Evolutionary conservation across 1,140 invertebrate genomes (phyloP).

Genomic region (Ceratitis capitata): DNA sequence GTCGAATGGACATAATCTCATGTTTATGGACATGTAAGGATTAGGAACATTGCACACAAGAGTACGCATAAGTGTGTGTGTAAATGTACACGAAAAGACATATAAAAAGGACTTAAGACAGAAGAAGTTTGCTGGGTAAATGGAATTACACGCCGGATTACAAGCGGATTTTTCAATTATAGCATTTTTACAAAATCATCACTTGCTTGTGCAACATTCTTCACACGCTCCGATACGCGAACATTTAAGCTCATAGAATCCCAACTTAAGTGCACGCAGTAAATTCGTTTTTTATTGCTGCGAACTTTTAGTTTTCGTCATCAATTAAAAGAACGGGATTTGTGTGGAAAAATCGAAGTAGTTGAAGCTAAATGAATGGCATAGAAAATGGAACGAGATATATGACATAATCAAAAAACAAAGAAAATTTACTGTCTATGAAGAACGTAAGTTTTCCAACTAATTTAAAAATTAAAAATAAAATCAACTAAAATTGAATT

Average conservation of each 20-base stretch:
- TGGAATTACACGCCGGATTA: slow-evolving; percentile 19
- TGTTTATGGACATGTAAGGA: slow-evolving; percentile 28
- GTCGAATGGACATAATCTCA: slow-evolving; percentile 32
- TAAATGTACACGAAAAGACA: neutral
- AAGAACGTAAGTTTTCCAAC: too few relatives aligned
- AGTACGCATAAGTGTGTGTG: neutral
- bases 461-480: too few relatives aligned
- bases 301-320: slow-evolving; percentile 6
- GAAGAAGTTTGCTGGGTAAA: slow-evolving; percentile 15
- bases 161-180: slow-evolving; percentile 38
- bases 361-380: neutral
- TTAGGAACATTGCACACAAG: neutral
- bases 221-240: neutral
- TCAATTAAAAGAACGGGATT: slow-evolving; percentile 14
- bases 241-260: neutral
- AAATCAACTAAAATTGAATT: too few relatives aligned
- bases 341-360: neutral
- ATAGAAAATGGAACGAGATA: neutral
- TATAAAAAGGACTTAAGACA: neutral
- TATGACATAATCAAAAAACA: too few relatives aligned
- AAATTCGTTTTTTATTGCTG: neutral
- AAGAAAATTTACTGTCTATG: too few relatives aligned
- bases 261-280: neutral
- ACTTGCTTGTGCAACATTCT: neutral
- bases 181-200: slow-evolving; percentile 29